Evolutionary conservation across 1,140 invertebrate genomes (phyloP).

Genomic region (Heliothis subflexa): DNA sequence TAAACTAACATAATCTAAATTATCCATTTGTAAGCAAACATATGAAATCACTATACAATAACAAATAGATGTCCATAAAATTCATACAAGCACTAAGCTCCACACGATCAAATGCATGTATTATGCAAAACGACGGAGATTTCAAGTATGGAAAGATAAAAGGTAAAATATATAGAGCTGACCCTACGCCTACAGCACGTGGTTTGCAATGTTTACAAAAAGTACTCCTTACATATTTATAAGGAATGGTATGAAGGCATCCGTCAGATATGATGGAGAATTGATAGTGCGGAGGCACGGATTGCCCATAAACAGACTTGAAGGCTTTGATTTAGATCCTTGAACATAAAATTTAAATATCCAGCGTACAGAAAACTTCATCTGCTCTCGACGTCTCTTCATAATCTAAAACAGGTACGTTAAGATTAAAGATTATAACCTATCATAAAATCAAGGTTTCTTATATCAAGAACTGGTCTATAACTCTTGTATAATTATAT

Average conservation of each 20-base stretch:
- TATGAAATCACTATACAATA: background rate
- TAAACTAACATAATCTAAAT: background rate
- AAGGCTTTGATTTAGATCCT: slow-evolving; percentile 23
- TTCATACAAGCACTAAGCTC: slow-evolving; percentile 28
- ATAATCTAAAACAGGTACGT: too few relatives aligned
- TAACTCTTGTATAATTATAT: too few relatives aligned
- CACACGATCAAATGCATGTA: slow-evolving; percentile 49
- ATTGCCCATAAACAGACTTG: slow-evolving; percentile 8
- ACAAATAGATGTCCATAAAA: slow-evolving; percentile 26
- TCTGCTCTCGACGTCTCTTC: background rate
- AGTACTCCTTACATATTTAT: slow-evolving; percentile 53
- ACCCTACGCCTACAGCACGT: slow-evolving; percentile 41
- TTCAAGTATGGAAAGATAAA: slow-evolving; percentile 57
- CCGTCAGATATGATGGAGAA: slow-evolving; percentile 45
- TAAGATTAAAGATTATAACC: too few relatives aligned
- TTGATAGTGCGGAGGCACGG: slow-evolving; percentile 16
- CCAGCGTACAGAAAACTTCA: background rate
- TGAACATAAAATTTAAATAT: background rate
- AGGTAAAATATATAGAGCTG: slow-evolving; percentile 42
- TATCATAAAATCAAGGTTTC: too few relatives aligned
- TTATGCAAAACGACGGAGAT: slow-evolving; percentile 58
- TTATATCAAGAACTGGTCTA: too few relatives aligned
- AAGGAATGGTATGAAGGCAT: slow-evolving; percentile 38
- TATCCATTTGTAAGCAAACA: background rate
- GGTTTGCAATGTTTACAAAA: slow-evolving; percentile 23